These are phyloP conservation scores for Apodemia zela DNA, from an alignment of 2,888 invertebrate genomes.

Conservation along the genomic window DNA sequence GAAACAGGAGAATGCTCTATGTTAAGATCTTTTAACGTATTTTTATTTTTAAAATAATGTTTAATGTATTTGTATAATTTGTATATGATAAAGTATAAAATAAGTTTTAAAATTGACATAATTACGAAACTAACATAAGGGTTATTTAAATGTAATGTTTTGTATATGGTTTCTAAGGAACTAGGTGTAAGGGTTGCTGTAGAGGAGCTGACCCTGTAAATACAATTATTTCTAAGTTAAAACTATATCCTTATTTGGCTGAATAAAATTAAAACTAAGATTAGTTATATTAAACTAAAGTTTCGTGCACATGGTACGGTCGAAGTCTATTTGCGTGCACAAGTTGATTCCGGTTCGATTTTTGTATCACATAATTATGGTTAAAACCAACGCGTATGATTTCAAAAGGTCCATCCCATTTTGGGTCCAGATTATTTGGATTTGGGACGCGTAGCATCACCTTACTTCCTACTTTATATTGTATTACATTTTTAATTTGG, in stretches of 20 bases:
- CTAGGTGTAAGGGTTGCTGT: conserved; percentile 17
- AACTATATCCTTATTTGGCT: not conserved
- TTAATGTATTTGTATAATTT: conserved; percentile 23
- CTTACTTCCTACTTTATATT: conserved; percentile 18
- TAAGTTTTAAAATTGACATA: conserved; percentile 28
- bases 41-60: conserved; percentile 1
- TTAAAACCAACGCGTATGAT: conserved; percentile 34
- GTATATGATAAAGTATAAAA: conserved; percentile 28
- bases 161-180: not conserved
- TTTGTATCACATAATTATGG: conserved; percentile 28
- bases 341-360: conserved; percentile 28
- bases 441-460: conserved; percentile 34
- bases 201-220: conserved; percentile 23
- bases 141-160: conserved; percentile 17
- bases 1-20: conserved; percentile 21
- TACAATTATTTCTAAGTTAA: conserved; percentile 16
- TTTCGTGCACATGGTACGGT: conserved; percentile 18
- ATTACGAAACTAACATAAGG: conserved; percentile 30
- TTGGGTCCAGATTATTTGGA: conserved; percentile 40
- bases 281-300: not conserved
- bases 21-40: conserved; percentile 12
- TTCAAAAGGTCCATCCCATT: conserved; percentile 41
- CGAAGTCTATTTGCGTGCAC: conserved; percentile 30
- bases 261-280: not conserved
- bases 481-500: conserved; percentile 35